Evolutionary conservation across 2,113 vertebrate species (phyloP).

Genomic region (Peromyscus maniculatus): DNA sequence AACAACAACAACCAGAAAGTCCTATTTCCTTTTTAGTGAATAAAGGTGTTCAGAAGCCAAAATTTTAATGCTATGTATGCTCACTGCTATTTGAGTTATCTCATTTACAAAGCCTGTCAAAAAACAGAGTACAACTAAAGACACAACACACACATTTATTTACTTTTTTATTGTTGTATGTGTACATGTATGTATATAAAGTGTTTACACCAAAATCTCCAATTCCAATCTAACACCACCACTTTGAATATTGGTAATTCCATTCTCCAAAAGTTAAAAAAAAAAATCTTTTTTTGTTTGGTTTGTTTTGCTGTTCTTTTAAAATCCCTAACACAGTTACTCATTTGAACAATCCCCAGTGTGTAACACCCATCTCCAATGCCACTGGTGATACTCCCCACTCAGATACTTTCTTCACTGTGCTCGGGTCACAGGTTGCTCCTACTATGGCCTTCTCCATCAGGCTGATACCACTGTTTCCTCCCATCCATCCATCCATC

Average conservation of each 20-base stretch:
- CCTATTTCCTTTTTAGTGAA: conserved; percentile 26
- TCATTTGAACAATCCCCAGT: background rate
- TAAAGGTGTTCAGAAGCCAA: background rate
- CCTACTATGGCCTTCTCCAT: background rate
- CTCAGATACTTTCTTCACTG: background rate
- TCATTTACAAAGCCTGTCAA: background rate
- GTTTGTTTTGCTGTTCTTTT: background rate
- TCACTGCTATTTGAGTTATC: background rate
- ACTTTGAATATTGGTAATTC: conserved; percentile 34
- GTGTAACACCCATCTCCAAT: background rate
- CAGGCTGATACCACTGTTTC: background rate
- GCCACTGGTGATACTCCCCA: background rate
- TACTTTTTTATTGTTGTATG: background rate
- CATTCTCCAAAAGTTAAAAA: conserved; percentile 10
- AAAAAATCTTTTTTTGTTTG: background rate
- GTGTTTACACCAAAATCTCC: conserved; percentile 9
- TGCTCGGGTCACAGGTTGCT: background rate
- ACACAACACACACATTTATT: background rate
- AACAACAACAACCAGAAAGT: background rate
- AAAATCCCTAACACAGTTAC: conserved; percentile 1
- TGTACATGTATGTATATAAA: background rate
- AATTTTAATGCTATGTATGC: background rate
- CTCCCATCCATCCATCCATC: background rate
- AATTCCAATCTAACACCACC: conserved; percentile 31
- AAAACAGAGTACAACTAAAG: background rate